These are phyloP conservation scores for Apantesis nais DNA, from an alignment of 2,888 invertebrate species.

Conservation along the genomic window DNA sequence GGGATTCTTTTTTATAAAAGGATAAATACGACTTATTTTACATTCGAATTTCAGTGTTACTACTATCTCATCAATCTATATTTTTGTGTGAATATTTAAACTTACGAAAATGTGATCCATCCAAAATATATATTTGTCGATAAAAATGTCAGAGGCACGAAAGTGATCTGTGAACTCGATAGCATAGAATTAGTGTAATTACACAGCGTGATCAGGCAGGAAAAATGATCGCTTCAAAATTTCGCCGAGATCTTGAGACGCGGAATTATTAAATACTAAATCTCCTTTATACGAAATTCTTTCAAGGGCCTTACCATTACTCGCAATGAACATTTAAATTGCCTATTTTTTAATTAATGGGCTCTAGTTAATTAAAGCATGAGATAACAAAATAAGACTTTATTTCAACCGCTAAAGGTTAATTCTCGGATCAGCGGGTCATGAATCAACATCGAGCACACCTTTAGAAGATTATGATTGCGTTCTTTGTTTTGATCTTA, in stretches of 20 bases:
- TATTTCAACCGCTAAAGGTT: background rate
- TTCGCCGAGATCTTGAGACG: background rate
- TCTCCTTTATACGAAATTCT: background rate
- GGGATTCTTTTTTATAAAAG: background rate
- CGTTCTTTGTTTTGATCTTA: conserved; percentile 7
- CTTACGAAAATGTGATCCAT: conserved; percentile 28
- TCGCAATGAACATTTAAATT: background rate
- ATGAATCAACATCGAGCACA: conserved; percentile 6
- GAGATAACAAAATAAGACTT: background rate
- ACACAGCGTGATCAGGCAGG: conserved; percentile 10
- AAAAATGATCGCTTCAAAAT: background rate
- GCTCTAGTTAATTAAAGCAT: conserved; percentile 1
- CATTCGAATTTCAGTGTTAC: background rate
- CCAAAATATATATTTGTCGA: conserved; percentile 39
- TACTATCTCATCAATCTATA: conserved; percentile 24
- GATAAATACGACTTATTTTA: conserved; percentile 18
- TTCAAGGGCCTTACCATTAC: background rate
- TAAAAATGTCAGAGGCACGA: conserved; percentile 26
- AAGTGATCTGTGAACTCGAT: conserved; percentile 20
- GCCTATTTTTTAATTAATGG: background rate
- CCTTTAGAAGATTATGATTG: background rate
- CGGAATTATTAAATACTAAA: background rate
- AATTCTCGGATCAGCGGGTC: background rate
- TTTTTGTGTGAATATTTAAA: conserved; percentile 34
- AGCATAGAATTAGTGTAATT: conserved; percentile 29